Percentiles rank a stretch among this genome's conserved stretches.
Conservation (phyloP, 2,888 invertebrate species). For the Epinotia nisella region DNA sequence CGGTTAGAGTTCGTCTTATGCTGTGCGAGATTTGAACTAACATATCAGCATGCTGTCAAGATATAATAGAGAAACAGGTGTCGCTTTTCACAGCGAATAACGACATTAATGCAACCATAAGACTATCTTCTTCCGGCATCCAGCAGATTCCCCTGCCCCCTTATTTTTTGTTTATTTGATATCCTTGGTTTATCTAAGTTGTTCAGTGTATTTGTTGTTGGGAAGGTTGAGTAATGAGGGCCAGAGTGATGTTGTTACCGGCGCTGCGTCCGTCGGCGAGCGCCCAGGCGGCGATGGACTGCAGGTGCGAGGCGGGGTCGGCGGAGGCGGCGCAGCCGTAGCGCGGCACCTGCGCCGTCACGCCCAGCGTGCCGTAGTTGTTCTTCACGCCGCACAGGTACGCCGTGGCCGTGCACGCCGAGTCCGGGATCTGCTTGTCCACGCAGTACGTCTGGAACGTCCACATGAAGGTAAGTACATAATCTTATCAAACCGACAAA, state of each 20-base stretch:
- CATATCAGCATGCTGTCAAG: too few relatives aligned
- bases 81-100: too few relatives aligned
- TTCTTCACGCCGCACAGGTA: constrained; percentile 80
- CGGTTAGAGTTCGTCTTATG: too few relatives aligned
- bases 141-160: too few relatives aligned
- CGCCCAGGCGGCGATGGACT: constrained; percentile 84
- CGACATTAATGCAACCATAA: too few relatives aligned
- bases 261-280: constrained; percentile 76
- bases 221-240: too few relatives aligned
- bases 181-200: too few relatives aligned
- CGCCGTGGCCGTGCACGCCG: constrained; percentile 82
- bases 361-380: constrained; percentile 77
- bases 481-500: background rate
- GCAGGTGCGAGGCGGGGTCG: constrained; percentile 71
- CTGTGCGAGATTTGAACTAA: too few relatives aligned
- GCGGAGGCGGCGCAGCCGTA: constrained; percentile 72
- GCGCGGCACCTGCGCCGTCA: constrained; percentile 74
- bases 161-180: too few relatives aligned
- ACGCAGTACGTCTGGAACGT: constrained; percentile 71
- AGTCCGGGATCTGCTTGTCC: constrained; percentile 80
- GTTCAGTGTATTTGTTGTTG: too few relatives aligned
- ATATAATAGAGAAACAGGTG: too few relatives aligned
- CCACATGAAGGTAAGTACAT: background rate
- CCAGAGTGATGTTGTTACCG: constrained; percentile 45
- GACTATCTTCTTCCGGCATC: too few relatives aligned